Percentiles rank a stretch among this genome's conserved stretches.
These are phyloP conservation scores for Mycetomoellerius zeteki DNA, from an alignment of 1,140 invertebrate species.

Conservation along the genomic window DNA sequence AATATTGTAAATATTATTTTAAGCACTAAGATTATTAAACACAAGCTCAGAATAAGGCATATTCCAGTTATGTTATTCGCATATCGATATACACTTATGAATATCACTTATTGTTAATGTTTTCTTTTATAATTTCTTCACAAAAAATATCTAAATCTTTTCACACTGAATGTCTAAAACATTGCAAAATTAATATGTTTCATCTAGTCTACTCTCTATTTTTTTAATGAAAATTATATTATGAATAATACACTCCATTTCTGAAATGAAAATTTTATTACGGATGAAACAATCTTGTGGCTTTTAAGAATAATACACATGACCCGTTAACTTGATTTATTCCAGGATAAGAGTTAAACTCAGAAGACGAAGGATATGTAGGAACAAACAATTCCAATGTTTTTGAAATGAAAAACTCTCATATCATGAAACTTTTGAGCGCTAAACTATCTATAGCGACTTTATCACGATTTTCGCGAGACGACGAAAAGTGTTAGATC, in stretches of 20 bases:
- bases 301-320: background rate
- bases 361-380: background rate
- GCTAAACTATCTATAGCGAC: background rate
- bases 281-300: background rate
- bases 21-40: too few species aligned
- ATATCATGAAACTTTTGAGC: background rate
- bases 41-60: too few species aligned
- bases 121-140: background rate
- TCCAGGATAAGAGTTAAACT: background rate
- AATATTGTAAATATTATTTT: too few species aligned
- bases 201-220: background rate
- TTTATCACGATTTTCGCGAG: slow-evolving; percentile 1
- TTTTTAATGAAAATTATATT: too few species aligned
- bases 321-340: background rate
- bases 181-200: background rate
- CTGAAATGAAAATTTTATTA: slow-evolving; percentile 9
- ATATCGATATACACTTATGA: too few species aligned
- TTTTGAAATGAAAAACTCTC: slow-evolving; percentile 29
- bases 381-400: background rate
- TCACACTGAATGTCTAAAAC: background rate
- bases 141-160: background rate
- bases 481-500: slow-evolving; percentile 21
- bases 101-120: background rate
- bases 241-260: too few species aligned
- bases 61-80: too few species aligned